Evolutionary conservation across 2,797 vertebrate genomes (phyloP), one percentile per base, ranked within the genome.

Genomic region (Poecilia picta): DNA sequence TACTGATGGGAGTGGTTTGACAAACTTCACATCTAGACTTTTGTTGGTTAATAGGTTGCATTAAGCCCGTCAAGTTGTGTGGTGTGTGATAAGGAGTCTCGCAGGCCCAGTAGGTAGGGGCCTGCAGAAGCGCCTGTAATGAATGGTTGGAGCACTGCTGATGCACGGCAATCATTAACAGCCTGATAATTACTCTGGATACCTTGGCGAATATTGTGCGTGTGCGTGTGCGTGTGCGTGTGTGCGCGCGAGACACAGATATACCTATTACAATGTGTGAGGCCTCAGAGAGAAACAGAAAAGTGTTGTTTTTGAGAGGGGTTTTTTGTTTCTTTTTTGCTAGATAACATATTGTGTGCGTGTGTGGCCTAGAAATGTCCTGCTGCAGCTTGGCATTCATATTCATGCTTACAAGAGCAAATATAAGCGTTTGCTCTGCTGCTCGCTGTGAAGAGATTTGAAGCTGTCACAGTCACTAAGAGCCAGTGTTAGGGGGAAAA

Each of bases 141-240:
- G 95, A 97, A 97, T 88, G 89, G 95, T 89, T 93, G 96, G 92
- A 96, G 94, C 91, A 89, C 93, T 96, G 96, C 95, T 95, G 95
- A 94, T 90, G 88, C 96, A 94, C 92, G 83, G 92, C 94, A 93
- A 95, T 97, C 97, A 97, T 97, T 97, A 98, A 96, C 95, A 95
- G 95, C 92, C 5, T 87, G 89, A 96, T 98, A 98, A 98, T 98
- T 98, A 97, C 93, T 93, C 96, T 94, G 96, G 96, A 96, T 96
- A 96, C 96, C 95, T 96, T 94, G 77, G 89, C 89, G 89, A 87
- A 83, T 91, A 72, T 70, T 73, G 81, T 79, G 81, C 79, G 81
- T 83, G 87, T 73, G 72, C 73, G 81, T 76, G 79, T 78, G 82
- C 83, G 87, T 82, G 82, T 84, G 90, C 82, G 92, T 91, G 93